These are phyloP conservation scores for Peromyscus maniculatus DNA, from an alignment of 2,113 vertebrate species.

Conservation along the genomic window DNA sequence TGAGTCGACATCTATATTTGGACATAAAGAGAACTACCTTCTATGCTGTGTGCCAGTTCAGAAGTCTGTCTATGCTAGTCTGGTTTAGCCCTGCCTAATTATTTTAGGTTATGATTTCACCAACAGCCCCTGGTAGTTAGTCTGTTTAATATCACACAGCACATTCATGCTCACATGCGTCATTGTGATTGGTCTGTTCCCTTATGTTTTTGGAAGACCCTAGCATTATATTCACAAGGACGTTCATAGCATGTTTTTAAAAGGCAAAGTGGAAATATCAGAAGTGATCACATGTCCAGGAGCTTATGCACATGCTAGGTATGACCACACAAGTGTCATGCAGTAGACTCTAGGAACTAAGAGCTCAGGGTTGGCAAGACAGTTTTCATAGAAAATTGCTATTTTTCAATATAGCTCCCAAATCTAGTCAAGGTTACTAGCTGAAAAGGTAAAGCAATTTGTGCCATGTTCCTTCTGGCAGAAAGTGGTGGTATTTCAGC, in stretches of 20 bases:
- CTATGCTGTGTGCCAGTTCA: constrained; percentile 53
- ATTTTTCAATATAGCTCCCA: background rate
- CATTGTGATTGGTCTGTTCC: background rate
- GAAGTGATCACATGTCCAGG: constrained; percentile 7
- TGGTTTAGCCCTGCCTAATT: constrained; percentile 55
- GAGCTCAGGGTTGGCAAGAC: background rate
- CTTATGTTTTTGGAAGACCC: constrained; percentile 30
- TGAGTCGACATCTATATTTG: constrained; percentile 80
- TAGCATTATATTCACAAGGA: constrained; percentile 45
- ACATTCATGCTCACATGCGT: background rate
- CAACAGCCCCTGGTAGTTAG: background rate
- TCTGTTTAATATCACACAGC: constrained; percentile 53
- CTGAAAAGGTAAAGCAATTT: background rate
- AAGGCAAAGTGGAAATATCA: constrained; percentile 34
- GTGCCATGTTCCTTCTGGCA: background rate
- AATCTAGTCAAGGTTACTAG: background rate
- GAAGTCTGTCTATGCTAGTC: constrained; percentile 68
- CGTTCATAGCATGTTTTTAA: background rate
- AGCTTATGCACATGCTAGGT: constrained; percentile 1
- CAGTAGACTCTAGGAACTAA: constrained; percentile 9
- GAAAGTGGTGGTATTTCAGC: background rate
- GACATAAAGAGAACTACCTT: constrained; percentile 70
- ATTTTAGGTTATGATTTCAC: constrained; percentile 74
- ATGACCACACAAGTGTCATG: background rate
- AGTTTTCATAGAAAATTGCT: background rate